Percentiles rank a stretch among this genome's conserved stretches.
Evolutionary conservation across 2,797 vertebrate species (phyloP).

Genomic region (Pseudocheirus occidentalis): DNA sequence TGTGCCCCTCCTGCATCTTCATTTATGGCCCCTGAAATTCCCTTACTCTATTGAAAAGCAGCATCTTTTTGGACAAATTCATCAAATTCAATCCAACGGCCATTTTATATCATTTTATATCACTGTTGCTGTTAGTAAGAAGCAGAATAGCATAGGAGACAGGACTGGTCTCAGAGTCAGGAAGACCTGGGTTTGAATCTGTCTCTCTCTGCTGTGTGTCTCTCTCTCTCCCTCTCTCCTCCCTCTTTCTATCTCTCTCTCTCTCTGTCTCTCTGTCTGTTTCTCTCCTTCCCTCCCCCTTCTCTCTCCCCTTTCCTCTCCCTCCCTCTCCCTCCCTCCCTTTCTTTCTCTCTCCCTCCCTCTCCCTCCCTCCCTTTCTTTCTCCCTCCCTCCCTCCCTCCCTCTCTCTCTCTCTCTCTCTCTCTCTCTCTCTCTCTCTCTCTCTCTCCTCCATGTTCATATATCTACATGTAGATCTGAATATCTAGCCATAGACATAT

Average conservation of each 20-base stretch:
- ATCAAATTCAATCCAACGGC: not conserved
- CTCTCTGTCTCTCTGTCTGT: not conserved
- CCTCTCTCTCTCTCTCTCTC: too few species aligned
- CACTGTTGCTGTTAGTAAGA: not conserved
- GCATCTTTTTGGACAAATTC: not conserved
- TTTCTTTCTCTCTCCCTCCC: too few species aligned
- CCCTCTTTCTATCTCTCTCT: not conserved
- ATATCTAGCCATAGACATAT: not conserved
- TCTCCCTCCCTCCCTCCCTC: not conserved
- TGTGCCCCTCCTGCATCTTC: not conserved
- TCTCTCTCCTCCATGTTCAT: not conserved
- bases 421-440: too few species aligned
- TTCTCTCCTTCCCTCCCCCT: too few species aligned
- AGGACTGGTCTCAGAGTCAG: not conserved
- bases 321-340: too few species aligned
- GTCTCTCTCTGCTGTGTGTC: too few species aligned
- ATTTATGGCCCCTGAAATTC: not conserved
- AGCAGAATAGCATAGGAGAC: not conserved
- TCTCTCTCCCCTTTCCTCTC: not conserved
- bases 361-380: too few species aligned
- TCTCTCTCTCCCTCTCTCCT: too few species aligned
- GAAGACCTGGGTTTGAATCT: too few species aligned
- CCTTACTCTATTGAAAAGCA: not conserved
- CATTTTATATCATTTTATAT: not conserved
- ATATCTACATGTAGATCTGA: not conserved